Percentiles rank a stretch among this genome's conserved stretches.
Evolutionary conservation across 2,888 invertebrate genomes (phyloP).

Genomic region (Standfussiana lucernea): DNA sequence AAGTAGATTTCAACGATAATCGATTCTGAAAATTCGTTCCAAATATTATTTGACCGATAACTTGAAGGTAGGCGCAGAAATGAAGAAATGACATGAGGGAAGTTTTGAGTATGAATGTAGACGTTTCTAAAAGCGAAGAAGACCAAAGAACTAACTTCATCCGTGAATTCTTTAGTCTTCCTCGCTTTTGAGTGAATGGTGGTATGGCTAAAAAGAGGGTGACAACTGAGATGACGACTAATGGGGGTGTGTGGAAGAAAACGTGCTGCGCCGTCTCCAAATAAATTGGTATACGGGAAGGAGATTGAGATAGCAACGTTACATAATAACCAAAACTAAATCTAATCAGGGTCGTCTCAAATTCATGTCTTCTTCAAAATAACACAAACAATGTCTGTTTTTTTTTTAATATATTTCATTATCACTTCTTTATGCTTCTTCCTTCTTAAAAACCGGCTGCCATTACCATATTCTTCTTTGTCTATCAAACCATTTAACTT

Average conservation of each 20-base stretch:
- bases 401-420: background rate
- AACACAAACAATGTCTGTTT: background rate
- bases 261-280: no score
- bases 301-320: no score
- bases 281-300: no score
- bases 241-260: background rate
- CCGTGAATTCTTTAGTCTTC: no score
- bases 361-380: background rate
- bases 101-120: background rate
- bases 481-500: conserved; percentile 42
- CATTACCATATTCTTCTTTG: conserved; percentile 54
- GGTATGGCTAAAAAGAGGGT: no score
- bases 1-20: conserved; percentile 21
- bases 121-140: background rate
- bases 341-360: background rate
- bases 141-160: no score
- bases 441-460: conserved; percentile 26
- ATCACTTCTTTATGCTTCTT: conserved; percentile 3
- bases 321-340: background rate
- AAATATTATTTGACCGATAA: conserved; percentile 9
- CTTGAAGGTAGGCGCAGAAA: background rate
- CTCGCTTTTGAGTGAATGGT: no score
- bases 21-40: conserved; percentile 19
- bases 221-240: background rate
- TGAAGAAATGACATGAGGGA: background rate